phyloP scores from a whole-genome alignment of 2,888 invertebrate species.

The Orchesellides sinensis region DNA sequence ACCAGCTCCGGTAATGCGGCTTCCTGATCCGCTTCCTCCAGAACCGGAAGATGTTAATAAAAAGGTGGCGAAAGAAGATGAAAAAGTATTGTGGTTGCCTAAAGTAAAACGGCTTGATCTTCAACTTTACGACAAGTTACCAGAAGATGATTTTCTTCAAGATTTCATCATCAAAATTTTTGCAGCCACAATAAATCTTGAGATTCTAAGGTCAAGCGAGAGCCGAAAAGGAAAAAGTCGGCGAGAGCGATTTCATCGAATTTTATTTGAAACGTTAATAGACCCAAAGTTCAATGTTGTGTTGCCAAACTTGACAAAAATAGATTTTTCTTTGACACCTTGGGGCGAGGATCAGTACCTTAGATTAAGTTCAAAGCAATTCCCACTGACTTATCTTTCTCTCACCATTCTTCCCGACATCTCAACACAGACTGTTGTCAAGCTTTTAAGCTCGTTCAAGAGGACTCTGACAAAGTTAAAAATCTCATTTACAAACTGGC shows the following conservation, averaged over 20 bases:
- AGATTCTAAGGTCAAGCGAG: constrained; percentile 60
- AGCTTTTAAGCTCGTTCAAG: constrained; percentile 51
- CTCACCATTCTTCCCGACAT: constrained; percentile 59
- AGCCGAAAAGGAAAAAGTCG: constrained; percentile 59
- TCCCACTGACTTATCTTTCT: constrained; percentile 57
- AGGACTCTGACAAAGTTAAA: constrained; percentile 61
- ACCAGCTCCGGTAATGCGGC: neutral
- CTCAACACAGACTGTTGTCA: constrained; percentile 48
- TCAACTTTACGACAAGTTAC: constrained; percentile 61
- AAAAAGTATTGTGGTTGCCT: constrained; percentile 53
- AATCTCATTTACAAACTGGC: constrained; percentile 67
- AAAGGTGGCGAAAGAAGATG: constrained; percentile 15
- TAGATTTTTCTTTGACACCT: constrained; percentile 57
- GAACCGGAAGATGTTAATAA: neutral
- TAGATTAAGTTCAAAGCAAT: constrained; percentile 46
- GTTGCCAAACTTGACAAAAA: constrained; percentile 50
- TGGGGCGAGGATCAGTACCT: constrained; percentile 63
- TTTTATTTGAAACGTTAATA: constrained; percentile 62
- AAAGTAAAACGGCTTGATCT: constrained; percentile 63
- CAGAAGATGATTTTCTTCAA: constrained; percentile 53
- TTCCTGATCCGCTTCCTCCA: no score
- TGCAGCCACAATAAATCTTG: constrained; percentile 40
- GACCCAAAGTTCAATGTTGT: constrained; percentile 48
- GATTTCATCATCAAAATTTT: constrained; percentile 63
- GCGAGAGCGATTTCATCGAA: constrained; percentile 56